These are phyloP conservation scores for Drosophila picticornis DNA, from an alignment of 2,888 invertebrate species.

Conservation along the genomic window DNA sequence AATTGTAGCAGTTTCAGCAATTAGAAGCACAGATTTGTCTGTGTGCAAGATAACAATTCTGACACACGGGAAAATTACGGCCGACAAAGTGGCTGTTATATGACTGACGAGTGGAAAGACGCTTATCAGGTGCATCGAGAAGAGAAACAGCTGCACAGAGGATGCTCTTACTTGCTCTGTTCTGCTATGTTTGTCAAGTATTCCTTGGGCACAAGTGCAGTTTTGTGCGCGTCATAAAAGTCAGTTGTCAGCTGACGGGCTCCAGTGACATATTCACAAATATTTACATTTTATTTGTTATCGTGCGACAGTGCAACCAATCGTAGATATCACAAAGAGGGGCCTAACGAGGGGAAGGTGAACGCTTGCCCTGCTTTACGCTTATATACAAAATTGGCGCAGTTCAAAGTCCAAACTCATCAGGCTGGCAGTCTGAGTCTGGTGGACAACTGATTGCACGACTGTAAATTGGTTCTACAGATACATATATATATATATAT, in stretches of 20 bases:
- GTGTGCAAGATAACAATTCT: background rate
- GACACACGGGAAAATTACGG: background rate
- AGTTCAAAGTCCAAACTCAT: constrained; percentile 49
- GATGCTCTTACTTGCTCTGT: background rate
- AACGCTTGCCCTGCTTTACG: background rate
- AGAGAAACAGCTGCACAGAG: constrained; percentile 4
- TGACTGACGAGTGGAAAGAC: background rate
- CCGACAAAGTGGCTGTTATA: background rate
- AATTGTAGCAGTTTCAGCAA: background rate
- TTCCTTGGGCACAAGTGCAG: constrained; percentile 1
- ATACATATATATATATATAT: background rate
- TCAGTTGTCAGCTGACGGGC: constrained; percentile 33
- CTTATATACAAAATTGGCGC: constrained; percentile 40
- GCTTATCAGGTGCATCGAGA: background rate
- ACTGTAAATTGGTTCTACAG: background rate
- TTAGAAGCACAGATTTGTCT: background rate
- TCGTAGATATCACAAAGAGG: constrained; percentile 12
- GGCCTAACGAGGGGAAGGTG: background rate
- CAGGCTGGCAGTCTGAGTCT: constrained; percentile 16
- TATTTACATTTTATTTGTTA: constrained; percentile 35
- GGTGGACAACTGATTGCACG: constrained; percentile 6
- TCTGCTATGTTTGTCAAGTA: background rate
- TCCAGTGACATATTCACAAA: constrained; percentile 22
- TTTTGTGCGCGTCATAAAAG: background rate
- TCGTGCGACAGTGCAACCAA: constrained; percentile 29